Evolutionary conservation across 2,888 invertebrate species (phyloP).

Genomic region (Thalpophila matura): DNA sequence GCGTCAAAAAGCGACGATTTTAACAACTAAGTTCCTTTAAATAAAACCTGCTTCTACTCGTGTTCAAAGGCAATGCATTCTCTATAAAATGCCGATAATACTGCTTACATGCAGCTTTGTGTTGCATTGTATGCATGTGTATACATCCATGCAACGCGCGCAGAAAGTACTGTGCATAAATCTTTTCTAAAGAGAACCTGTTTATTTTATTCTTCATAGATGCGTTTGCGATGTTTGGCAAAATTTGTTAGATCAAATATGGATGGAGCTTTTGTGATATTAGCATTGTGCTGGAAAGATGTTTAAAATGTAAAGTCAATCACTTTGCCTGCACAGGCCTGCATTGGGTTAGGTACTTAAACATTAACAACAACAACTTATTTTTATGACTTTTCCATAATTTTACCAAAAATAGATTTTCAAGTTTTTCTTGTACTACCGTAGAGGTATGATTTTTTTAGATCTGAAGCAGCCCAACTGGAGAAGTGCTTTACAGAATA

Average conservation of each 20-base stretch:
- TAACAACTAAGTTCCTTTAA: slow-evolving; percentile 57
- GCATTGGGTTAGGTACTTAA: not conserved
- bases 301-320: slow-evolving; percentile 25
- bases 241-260: slow-evolving; percentile 59
- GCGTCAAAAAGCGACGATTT: slow-evolving; percentile 52
- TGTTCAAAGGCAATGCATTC: slow-evolving; percentile 70
- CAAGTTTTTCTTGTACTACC: too few species aligned
- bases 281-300: not conserved
- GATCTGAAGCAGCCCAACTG: too few species aligned
- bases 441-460: too few species aligned
- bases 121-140: slow-evolving; percentile 64
- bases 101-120: slow-evolving; percentile 68
- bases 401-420: too few species aligned
- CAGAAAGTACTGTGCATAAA: slow-evolving; percentile 67
- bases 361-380: too few species aligned
- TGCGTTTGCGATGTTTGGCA: slow-evolving; percentile 62
- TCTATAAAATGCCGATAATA: slow-evolving; percentile 76
- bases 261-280: slow-evolving; percentile 30
- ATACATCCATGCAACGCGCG: slow-evolving; percentile 43
- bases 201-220: slow-evolving; percentile 70
- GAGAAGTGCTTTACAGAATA: too few species aligned
- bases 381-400: too few species aligned
- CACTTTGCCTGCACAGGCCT: not conserved
- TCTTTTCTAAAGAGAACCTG: slow-evolving; percentile 70
- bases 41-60: slow-evolving; percentile 56